phyloP scores from a whole-genome alignment of 35 echinoderm and acorn worm species.

The Holothuria glaberrima region DNA sequence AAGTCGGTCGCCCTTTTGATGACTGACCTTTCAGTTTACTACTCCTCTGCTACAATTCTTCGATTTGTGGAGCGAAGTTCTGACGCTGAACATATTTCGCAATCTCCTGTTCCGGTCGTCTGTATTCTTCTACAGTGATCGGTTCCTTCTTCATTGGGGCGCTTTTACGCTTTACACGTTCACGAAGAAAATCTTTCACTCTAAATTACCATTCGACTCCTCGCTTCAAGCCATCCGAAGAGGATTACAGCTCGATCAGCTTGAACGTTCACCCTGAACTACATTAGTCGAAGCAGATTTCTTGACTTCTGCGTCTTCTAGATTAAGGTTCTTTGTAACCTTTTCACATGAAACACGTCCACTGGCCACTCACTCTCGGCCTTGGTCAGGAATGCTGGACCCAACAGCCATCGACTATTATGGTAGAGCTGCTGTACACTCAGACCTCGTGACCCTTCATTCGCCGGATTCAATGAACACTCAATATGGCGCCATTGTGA shows the following conservation, averaged over 20 bases:
- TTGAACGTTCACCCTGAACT: background rate
- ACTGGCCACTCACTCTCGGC: constrained; percentile 38
- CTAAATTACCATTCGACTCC: constrained; percentile 43
- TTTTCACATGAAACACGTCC: background rate
- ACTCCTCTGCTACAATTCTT: too few species aligned
- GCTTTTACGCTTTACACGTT: background rate
- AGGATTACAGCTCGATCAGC: constrained; percentile 19
- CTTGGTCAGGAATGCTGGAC: constrained; percentile 61
- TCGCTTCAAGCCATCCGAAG: constrained; percentile 23
- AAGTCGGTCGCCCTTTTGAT: too few species aligned
- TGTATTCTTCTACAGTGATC: too few species aligned
- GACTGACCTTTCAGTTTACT: too few species aligned
- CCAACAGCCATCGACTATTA: constrained; percentile 49
- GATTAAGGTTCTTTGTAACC: background rate
- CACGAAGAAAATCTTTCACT: constrained; percentile 18
- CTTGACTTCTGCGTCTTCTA: background rate
- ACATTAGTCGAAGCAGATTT: background rate
- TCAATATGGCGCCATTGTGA: constrained; percentile 73
- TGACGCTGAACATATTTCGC: too few species aligned
- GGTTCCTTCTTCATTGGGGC: background rate
- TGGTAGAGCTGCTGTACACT: constrained; percentile 20
- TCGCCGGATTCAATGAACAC: constrained; percentile 61
- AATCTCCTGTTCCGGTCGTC: too few species aligned
- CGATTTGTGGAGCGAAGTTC: too few species aligned
- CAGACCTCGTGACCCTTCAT: constrained; percentile 68